Conservation (phyloP, 2,888 invertebrate species). For the Lycia hirtaria region DNA sequence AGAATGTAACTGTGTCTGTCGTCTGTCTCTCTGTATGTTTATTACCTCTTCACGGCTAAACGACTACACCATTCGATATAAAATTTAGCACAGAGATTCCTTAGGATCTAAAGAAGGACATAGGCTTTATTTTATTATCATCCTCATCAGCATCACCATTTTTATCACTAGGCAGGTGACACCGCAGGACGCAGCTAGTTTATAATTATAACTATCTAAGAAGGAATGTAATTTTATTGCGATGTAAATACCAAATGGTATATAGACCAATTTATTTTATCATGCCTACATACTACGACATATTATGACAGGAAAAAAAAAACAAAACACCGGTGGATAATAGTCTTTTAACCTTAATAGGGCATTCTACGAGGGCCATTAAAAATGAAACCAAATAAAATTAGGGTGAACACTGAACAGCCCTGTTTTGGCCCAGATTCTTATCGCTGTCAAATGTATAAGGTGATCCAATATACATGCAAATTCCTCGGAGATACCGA, state of each 20-base stretch:
- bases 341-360: constrained; percentile 23
- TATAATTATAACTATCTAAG: background rate
- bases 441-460: constrained; percentile 43
- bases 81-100: too few relatives aligned
- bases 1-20: too few relatives aligned
- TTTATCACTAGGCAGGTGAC: too few relatives aligned
- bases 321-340: background rate
- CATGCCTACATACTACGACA: background rate
- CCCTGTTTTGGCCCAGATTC: constrained; percentile 34
- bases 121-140: too few relatives aligned
- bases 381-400: constrained; percentile 31
- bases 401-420: constrained; percentile 29
- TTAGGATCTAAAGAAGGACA: too few relatives aligned
- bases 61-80: too few relatives aligned
- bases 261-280: background rate
- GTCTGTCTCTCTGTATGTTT: too few relatives aligned
- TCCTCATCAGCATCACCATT: too few relatives aligned
- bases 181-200: too few relatives aligned
- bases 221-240: too few relatives aligned
- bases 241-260: background rate
- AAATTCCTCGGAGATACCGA: constrained; percentile 52
- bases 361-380: constrained; percentile 16
- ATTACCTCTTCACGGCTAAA: too few relatives aligned
- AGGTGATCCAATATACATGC: constrained; percentile 60
- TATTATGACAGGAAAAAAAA: too few relatives aligned